These are phyloP conservation scores for Agapornis roseicollis DNA, from an alignment of 2,113 vertebrate genomes.

Conservation along the genomic window DNA sequence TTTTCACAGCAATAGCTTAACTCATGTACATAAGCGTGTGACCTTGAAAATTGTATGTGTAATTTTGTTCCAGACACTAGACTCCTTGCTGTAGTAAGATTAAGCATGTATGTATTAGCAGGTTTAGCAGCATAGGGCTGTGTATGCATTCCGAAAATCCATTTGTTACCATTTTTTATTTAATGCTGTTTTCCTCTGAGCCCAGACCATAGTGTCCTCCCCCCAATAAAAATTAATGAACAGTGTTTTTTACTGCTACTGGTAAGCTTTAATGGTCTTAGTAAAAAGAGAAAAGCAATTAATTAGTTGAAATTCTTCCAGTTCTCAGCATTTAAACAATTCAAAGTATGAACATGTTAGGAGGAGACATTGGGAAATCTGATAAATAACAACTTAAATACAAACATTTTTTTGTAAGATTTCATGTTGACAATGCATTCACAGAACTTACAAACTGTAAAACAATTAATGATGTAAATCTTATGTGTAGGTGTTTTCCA, in stretches of 20 bases:
- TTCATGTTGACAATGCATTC: background rate
- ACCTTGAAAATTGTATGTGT: background rate
- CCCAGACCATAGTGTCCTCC: background rate
- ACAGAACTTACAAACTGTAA: background rate
- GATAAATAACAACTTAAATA: background rate
- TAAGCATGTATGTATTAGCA: background rate
- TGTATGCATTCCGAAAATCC: background rate
- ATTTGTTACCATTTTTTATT: background rate
- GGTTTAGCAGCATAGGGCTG: background rate
- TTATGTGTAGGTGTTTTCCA: background rate
- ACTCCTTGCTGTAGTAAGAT: background rate
- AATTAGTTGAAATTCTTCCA: background rate
- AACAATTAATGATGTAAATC: background rate
- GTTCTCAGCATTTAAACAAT: background rate
- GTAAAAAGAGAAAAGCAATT: background rate
- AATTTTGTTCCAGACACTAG: background rate
- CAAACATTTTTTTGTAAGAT: background rate
- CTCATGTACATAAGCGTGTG: background rate
- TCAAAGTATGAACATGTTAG: background rate
- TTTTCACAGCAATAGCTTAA: background rate
- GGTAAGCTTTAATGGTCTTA: background rate
- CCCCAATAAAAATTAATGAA: background rate
- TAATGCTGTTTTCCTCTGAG: background rate
- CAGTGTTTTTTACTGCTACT: background rate
- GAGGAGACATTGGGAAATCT: background rate